Percentiles rank a stretch among this genome's conserved stretches.
phyloP scores from a whole-genome alignment of 2,797 vertebrate genomes.

The Kryptopterus vitreolus region DNA sequence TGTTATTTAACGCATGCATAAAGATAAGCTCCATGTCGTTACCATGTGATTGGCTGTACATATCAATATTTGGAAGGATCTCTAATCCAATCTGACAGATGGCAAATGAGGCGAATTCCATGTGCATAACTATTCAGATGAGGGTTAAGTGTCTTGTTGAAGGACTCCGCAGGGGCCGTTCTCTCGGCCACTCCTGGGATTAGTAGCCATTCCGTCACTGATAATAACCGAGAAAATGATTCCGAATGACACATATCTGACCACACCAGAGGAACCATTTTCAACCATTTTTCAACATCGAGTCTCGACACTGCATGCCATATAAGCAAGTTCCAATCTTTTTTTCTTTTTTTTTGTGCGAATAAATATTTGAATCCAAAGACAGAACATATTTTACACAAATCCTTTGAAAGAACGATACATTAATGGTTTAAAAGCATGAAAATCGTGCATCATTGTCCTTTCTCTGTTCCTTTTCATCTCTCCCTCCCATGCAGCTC shows the following conservation, averaged over 20 bases:
- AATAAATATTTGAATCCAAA: neutral
- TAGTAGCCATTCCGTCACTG: neutral
- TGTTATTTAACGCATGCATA: neutral
- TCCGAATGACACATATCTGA: neutral
- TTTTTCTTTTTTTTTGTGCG: neutral
- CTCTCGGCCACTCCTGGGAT: no score
- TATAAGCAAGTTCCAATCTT: no score
- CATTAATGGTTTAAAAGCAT: neutral
- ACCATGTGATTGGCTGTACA: neutral
- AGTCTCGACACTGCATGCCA: neutral
- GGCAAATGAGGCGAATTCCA: neutral
- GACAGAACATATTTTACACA: neutral
- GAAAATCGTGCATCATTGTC: neutral
- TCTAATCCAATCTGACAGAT: neutral
- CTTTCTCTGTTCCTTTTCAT: constrained; percentile 52
- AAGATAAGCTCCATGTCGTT: neutral
- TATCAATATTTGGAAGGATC: neutral
- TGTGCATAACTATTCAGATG: neutral
- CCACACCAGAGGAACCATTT: neutral
- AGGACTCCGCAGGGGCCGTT: neutral
- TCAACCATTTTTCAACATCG: neutral
- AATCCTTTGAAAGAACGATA: neutral
- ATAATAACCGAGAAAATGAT: neutral
- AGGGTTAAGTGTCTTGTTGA: constrained; percentile 2
- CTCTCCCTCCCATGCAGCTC: constrained; percentile 51